Percentiles rank a stretch among this genome's conserved stretches.
Conservation (phyloP, 2,797 vertebrate genomes). For the Meriones psammophilus region DNA sequence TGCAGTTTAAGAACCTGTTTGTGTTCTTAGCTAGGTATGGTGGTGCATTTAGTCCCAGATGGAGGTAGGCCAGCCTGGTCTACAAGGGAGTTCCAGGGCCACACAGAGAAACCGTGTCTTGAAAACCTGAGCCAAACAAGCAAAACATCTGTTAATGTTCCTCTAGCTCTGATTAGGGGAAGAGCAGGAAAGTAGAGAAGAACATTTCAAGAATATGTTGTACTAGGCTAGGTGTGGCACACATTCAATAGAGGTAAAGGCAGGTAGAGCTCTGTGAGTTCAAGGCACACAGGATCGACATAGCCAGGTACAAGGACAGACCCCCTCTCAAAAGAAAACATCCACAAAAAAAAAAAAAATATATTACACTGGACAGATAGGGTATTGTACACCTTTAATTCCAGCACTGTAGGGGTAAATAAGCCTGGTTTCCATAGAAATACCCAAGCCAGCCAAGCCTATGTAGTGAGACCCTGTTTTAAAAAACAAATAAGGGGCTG, state of each 20-base stretch:
- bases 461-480: not conserved
- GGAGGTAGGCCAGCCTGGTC: not conserved
- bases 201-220: not conserved
- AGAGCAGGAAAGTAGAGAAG: slow-evolving; percentile 70
- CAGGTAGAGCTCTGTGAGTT: not conserved
- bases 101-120: not conserved
- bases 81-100: not conserved
- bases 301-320: not conserved
- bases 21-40: not conserved
- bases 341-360: not conserved
- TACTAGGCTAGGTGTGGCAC: not conserved
- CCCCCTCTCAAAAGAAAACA: not conserved
- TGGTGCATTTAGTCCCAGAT: not conserved
- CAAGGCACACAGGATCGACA: not conserved
- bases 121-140: not conserved
- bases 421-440: not conserved
- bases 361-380: not conserved
- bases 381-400: not conserved
- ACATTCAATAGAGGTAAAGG: not conserved
- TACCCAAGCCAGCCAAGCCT: not conserved
- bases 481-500: not conserved
- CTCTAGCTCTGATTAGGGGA: slow-evolving; percentile 81
- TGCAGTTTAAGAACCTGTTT: slow-evolving; percentile 47
- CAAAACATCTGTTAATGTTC: slow-evolving; percentile 30
- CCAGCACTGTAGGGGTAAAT: not conserved